These are phyloP conservation scores for Leucoma salicis DNA, from an alignment of 2,888 invertebrate genomes.

Conservation along the genomic window DNA sequence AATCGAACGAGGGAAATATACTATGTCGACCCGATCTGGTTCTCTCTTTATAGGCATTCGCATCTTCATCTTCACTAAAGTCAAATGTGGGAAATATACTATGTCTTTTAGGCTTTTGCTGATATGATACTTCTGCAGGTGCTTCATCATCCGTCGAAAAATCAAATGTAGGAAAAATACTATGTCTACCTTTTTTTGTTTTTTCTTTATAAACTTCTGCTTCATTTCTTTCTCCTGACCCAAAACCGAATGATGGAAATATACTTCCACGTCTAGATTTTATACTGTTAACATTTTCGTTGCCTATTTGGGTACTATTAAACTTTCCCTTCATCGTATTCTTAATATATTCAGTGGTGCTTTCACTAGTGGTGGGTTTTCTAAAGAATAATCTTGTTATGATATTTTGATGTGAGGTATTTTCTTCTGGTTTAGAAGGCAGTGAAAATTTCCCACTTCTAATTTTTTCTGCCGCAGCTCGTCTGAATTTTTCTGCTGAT, in stretches of 20 bases:
- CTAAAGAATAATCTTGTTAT: slow-evolving; percentile 57
- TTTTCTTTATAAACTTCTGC: slow-evolving; percentile 64
- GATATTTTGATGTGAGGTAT: slow-evolving; percentile 48
- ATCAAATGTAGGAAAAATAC: slow-evolving; percentile 69
- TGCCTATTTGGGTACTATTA: slow-evolving; percentile 48
- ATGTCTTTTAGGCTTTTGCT: slow-evolving; percentile 60
- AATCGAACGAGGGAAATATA: slow-evolving; percentile 71
- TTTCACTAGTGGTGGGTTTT: slow-evolving; percentile 60
- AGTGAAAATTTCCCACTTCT: slow-evolving; percentile 70
- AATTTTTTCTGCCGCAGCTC: slow-evolving; percentile 71
- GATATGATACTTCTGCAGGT: slow-evolving; percentile 48
- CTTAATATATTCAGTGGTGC: slow-evolving; percentile 59
- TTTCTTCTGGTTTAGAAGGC: slow-evolving; percentile 49
- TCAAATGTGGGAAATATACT: slow-evolving; percentile 70
- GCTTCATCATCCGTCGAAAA: slow-evolving; percentile 70
- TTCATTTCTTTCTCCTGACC: slow-evolving; percentile 51
- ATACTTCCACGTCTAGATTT: slow-evolving; percentile 62
- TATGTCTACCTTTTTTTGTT: slow-evolving; percentile 62
- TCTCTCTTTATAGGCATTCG: slow-evolving; percentile 60
- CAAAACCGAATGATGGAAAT: slow-evolving; percentile 57
- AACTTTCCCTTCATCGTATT: slow-evolving; percentile 61
- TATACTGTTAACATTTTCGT: slow-evolving; percentile 45
- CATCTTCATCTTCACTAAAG: slow-evolving; percentile 60
- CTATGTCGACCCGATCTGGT: slow-evolving; percentile 64
- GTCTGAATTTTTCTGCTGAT: slow-evolving; percentile 82